Conservation (phyloP, 2,888 invertebrate species). For the Embidobia sp. region DNA sequence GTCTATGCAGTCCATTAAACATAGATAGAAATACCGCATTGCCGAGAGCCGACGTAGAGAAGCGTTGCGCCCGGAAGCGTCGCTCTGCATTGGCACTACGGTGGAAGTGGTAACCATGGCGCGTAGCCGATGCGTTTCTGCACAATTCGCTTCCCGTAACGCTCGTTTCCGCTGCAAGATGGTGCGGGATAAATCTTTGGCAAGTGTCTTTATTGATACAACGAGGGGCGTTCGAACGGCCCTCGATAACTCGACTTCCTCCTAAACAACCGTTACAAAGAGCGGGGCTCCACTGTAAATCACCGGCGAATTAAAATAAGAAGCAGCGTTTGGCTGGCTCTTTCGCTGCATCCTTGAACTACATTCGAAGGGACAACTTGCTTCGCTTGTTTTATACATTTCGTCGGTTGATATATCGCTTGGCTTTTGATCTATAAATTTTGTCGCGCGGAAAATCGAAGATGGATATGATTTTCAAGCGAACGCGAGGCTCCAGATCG, state of each 20-base stretch:
- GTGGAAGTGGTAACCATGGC: slow-evolving; percentile 28
- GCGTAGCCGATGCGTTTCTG: slow-evolving; percentile 38
- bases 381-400: slow-evolving; percentile 4
- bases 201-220: slow-evolving; percentile 44
- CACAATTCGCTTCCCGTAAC: slow-evolving; percentile 38
- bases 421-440: slow-evolving; percentile 9
- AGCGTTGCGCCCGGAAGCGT: slow-evolving; percentile 56
- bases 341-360: slow-evolving; percentile 38
- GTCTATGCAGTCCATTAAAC: slow-evolving; percentile 78
- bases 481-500: too few relatives aligned
- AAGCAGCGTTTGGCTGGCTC: slow-evolving; percentile 22
- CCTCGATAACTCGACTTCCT: slow-evolving; percentile 39
- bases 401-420: slow-evolving; percentile 2
- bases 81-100: slow-evolving; percentile 27
- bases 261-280: slow-evolving; percentile 38
- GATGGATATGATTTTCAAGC: neutral
- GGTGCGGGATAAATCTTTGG: slow-evolving; percentile 36
- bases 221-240: slow-evolving; percentile 25
- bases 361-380: slow-evolving; percentile 10
- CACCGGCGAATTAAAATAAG: slow-evolving; percentile 27
- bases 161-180: slow-evolving; percentile 1
- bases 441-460: slow-evolving; percentile 3
- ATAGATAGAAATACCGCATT: slow-evolving; percentile 79
- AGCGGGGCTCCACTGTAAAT: slow-evolving; percentile 14
- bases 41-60: slow-evolving; percentile 75